Base-by-base conservation (phyloP, 2,113 vertebrate species). In the Xiphophorus couchianus region DNA sequence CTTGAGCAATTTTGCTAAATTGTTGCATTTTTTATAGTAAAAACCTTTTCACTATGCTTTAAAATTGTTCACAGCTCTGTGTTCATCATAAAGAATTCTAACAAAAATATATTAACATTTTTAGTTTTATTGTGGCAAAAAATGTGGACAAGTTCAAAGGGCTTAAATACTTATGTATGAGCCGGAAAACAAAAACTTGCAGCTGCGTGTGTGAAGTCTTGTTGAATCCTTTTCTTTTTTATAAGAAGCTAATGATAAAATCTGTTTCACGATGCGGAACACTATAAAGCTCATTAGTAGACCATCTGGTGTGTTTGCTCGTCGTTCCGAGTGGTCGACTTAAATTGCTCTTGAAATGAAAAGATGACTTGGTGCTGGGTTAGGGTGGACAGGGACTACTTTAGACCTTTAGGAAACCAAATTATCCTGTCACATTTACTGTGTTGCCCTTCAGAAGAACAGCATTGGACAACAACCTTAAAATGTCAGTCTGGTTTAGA, bases 261-360 rank as follows among this genome's bases (percentile, higher is more conserved):
- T 6, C 76, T 72, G 62, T 77, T 76, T 70, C 70, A 80, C 76
- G 62, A 67, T 67, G 70, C 62, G 48, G 77, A 74, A 62, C 74
- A 62, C 68, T 85, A 83, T 22, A 19, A 68, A 71, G 35, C 85
- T 84, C 66, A 86, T 89, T 80, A 80, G 80, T 31, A 62, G 29
- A 67, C 81, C 88, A 90, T 90, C 81, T 88, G 83, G 75, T 62
- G 66, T 66, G 39, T 48, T 73, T 60, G 76, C 62, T 19, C 71
- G 69, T 66, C 12, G 69, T 72, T 82, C 72, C 70, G 72, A 74
- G 69, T 62, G 66, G 84, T 61, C 48, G 31, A 68, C 58, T 74
- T 67, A 51, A 85, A 85, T 73, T 70, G n/a, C 65, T 64, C 62
- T 71, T 71, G 66, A 81, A 88, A 63, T 82, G 31, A 61, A 62